A percentile compares a stretch with the other conserved stretches of the same genome.
phyloP scores from a whole-genome alignment of 2,113 vertebrate species.

The Narcine bancroftii region DNA sequence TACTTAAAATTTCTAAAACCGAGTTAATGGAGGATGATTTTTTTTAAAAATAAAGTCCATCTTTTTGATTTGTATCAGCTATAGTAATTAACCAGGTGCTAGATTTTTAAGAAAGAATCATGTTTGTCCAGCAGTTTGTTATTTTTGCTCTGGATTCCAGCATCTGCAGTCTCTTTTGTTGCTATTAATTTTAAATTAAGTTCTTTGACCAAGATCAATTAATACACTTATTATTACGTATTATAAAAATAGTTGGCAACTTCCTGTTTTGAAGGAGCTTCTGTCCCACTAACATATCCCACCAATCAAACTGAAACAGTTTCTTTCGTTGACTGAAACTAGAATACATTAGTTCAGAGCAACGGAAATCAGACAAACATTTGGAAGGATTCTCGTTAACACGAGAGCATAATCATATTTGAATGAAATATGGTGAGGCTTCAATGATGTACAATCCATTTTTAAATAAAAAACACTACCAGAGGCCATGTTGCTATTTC shows the following conservation, averaged over 20 bases:
- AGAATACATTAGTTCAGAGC: background rate
- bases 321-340: background rate
- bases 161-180: too few relatives aligned
- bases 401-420: background rate
- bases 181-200: background rate
- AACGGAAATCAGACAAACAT: background rate
- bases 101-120: too few relatives aligned
- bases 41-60: background rate
- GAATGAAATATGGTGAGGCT: background rate
- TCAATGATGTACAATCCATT: background rate
- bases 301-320: background rate
- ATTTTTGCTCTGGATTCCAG: too few relatives aligned
- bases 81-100: background rate
- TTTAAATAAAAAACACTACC: background rate
- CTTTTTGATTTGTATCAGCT: background rate
- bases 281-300: background rate
- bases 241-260: background rate
- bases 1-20: background rate
- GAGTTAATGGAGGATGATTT: background rate
- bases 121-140: too few relatives aligned
- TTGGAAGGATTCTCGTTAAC: background rate
- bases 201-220: background rate
- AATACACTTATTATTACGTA: background rate
- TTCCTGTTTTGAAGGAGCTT: background rate
- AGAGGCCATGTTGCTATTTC: background rate